A percentile compares a stretch with the other conserved stretches of the same genome.
Conservation (phyloP, 1,140 invertebrate genomes). For the Leucophenga varia region DNA sequence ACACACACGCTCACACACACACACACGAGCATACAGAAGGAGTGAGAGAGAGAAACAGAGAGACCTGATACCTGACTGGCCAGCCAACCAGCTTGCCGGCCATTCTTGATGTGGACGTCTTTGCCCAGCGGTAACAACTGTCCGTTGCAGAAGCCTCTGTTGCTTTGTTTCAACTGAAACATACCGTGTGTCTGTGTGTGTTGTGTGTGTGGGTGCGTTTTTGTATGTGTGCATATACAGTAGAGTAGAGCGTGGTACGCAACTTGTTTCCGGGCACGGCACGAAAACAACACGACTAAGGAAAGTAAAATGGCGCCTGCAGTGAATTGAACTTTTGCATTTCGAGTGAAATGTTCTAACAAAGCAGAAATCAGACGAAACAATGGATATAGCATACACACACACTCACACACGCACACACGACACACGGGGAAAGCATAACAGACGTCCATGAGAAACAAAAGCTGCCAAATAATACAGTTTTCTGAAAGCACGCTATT, state of each 20-base stretch:
- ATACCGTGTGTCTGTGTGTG: constrained; percentile 11
- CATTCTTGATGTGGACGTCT: constrained; percentile 27
- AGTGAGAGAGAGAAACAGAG: too few relatives aligned
- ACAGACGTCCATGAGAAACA: too few relatives aligned
- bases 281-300: constrained; percentile 36
- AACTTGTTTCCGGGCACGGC: constrained; percentile 35
- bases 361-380: too few relatives aligned
- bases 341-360: too few relatives aligned
- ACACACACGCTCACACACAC: constrained; percentile 12
- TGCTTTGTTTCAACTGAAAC: constrained; percentile 38
- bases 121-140: constrained; percentile 50
- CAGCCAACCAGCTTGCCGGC: not conserved
- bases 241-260: constrained; percentile 12
- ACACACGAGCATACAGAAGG: constrained; percentile 10
- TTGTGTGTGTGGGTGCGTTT: constrained; percentile 5
- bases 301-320: constrained; percentile 40
- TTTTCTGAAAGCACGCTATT: too few relatives aligned
- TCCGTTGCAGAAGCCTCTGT: constrained; percentile 33
- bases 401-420: not conserved
- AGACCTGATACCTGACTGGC: constrained; percentile 20
- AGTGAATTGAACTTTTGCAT: constrained; percentile 50
- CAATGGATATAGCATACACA: constrained; percentile 11
- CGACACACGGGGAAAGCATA: constrained; percentile 1
- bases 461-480: too few relatives aligned
- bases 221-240: constrained; percentile 10